Evolutionary conservation across 2,888 invertebrate genomes (phyloP).

Genomic region (Norana najaformis): DNA sequence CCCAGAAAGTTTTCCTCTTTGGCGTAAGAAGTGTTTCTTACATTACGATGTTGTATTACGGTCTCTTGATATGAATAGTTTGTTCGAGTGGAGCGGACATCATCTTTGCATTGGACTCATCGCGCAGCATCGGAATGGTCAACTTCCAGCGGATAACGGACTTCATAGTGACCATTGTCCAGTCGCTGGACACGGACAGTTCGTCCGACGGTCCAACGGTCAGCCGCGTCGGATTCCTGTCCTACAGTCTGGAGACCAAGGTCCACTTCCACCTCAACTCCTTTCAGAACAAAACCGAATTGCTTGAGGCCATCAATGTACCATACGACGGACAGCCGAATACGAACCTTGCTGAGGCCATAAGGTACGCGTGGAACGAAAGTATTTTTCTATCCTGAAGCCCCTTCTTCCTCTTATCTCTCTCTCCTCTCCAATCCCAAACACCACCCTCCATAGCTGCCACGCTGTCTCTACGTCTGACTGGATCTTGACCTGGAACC

Average conservation of each 20-base stretch:
- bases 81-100: slow-evolving; percentile 36
- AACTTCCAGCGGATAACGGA: slow-evolving; percentile 35
- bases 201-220: slow-evolving; percentile 29
- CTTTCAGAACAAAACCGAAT: slow-evolving; percentile 15
- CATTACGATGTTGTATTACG: not conserved
- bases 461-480: too few species aligned
- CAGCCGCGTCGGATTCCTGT: slow-evolving; percentile 29
- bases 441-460: too few species aligned
- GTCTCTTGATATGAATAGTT: not conserved
- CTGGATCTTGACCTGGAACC: too few species aligned
- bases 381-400: too few species aligned
- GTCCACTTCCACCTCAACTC: slow-evolving; percentile 25
- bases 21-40: too few species aligned
- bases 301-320: slow-evolving; percentile 37
- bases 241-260: slow-evolving; percentile 27
- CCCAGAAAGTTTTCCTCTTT: too few species aligned
- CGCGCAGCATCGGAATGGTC: slow-evolving; percentile 30
- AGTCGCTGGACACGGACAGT: slow-evolving; percentile 32
- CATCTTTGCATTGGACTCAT: slow-evolving; percentile 35
- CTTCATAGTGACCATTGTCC: slow-evolving; percentile 32
- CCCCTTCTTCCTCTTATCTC: too few species aligned
- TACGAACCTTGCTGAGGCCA: slow-evolving; percentile 32
- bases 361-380: slow-evolving; percentile 3
- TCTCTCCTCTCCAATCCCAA: too few species aligned
- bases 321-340: slow-evolving; percentile 34